A percentile compares a stretch with the other conserved stretches of the same genome.
These are phyloP conservation scores for Neopelma chrysocephalum DNA, from an alignment of 2,797 vertebrate genomes.

Conservation along the genomic window DNA sequence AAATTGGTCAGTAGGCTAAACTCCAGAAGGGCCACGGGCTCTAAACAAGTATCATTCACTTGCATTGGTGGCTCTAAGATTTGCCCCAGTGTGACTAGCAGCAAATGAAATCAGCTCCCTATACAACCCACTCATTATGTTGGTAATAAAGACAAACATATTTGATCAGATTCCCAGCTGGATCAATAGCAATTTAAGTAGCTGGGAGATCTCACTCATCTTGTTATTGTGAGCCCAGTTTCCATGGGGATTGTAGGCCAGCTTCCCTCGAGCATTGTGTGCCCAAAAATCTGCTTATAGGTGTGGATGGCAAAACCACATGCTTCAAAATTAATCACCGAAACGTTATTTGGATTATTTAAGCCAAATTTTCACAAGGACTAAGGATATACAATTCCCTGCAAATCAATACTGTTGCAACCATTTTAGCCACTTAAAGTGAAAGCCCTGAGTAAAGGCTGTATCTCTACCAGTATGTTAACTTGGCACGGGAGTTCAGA, in stretches of 20 bases:
- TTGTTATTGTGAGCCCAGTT: not conserved
- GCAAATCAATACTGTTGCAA: not conserved
- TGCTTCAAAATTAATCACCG: not conserved
- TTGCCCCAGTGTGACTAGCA: not conserved
- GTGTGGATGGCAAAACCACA: not conserved
- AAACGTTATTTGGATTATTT: not conserved
- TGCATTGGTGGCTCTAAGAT: not conserved
- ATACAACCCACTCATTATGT: not conserved
- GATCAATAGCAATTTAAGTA: slow-evolving; percentile 55
- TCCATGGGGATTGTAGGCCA: not conserved
- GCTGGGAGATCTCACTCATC: slow-evolving; percentile 9
- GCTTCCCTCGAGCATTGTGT: not conserved
- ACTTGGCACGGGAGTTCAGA: not conserved
- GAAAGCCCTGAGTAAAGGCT: not conserved
- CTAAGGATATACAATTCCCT: not conserved
- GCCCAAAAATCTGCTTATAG: not conserved
- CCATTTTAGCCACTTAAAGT: not conserved
- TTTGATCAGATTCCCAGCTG: slow-evolving; percentile 30
- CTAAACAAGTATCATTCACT: not conserved
- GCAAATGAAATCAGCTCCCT: slow-evolving; percentile 11
- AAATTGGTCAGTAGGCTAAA: not conserved
- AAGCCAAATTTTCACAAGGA: not conserved
- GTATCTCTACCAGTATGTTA: not conserved
- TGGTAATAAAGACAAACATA: slow-evolving; percentile 41
- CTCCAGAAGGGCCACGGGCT: not conserved